Conservation (phyloP, 1,140 invertebrate genomes). For the Eueides isabella region DNA sequence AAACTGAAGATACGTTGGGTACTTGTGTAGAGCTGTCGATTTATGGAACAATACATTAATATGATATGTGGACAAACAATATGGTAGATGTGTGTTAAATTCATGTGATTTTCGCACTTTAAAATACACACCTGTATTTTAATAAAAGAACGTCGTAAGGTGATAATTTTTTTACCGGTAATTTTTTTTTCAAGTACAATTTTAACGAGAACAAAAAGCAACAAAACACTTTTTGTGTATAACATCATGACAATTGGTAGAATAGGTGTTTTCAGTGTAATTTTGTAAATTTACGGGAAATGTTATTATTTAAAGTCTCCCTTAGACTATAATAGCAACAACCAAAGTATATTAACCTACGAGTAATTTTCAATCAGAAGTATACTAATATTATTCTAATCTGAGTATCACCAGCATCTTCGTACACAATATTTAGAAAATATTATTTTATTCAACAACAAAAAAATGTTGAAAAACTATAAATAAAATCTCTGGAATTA, state of each 20-base stretch:
- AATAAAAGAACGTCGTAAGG: not conserved
- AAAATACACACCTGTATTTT: slow-evolving; percentile 25
- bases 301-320: not conserved
- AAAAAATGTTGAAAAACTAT: not conserved
- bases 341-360: not conserved
- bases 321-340: not conserved
- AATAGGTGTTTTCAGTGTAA: not conserved
- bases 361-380: not conserved
- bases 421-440: not conserved
- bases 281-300: not conserved
- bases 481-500: slow-evolving; percentile 12
- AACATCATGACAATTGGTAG: not conserved
- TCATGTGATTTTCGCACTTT: slow-evolving; percentile 26
- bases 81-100: slow-evolving; percentile 21
- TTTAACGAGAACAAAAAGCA: not conserved
- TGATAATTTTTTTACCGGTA: not conserved
- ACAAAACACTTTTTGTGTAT: not conserved
- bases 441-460: not conserved
- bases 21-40: slow-evolving; percentile 61
- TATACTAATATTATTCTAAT: not conserved
- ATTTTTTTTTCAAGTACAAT: not conserved
- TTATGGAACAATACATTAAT: slow-evolving; percentile 43
- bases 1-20: slow-evolving; percentile 61
- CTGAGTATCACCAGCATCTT: not conserved
- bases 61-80: slow-evolving; percentile 38